phyloP scores from a whole-genome alignment of 2,113 vertebrate genomes.

The Sphaerodactylus townsendi region DNA sequence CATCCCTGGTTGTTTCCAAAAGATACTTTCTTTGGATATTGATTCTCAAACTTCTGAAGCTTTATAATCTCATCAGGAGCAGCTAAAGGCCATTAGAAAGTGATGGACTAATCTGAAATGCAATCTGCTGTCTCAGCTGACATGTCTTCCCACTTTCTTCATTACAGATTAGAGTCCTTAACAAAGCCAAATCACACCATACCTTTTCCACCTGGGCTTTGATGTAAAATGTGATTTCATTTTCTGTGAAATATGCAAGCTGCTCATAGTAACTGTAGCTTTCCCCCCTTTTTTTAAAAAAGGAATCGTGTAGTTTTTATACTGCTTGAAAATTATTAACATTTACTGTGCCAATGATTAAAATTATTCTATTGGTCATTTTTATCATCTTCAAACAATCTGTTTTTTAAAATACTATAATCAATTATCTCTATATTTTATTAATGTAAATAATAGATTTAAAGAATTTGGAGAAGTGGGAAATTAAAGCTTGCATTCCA shows the following conservation, averaged over 20 bases:
- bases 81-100: conserved; percentile 18
- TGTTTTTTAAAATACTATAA: conserved; percentile 33
- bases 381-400: conserved; percentile 13
- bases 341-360: not conserved
- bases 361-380: not conserved
- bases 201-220: conserved; percentile 19
- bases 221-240: no score
- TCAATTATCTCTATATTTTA: not conserved
- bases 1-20: conserved; percentile 20
- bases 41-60: conserved; percentile 3
- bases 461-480: not conserved
- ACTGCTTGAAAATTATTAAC: not conserved
- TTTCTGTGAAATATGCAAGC: conserved; percentile 7
- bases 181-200: not conserved
- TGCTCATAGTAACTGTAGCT: conserved; percentile 2
- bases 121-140: not conserved
- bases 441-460: not conserved
- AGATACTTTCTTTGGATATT: conserved; percentile 17
- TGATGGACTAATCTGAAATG: conserved; percentile 1
- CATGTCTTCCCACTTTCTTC: conserved; percentile 9
- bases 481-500: not conserved
- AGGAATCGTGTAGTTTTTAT: not conserved
- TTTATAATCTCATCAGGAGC: conserved; percentile 28
- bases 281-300: not conserved
- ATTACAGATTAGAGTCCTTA: conserved; percentile 4